These are phyloP conservation scores for Oncorhynchus kisutch DNA, from an alignment of 2,113 vertebrate genomes.

Conservation along the genomic window DNA sequence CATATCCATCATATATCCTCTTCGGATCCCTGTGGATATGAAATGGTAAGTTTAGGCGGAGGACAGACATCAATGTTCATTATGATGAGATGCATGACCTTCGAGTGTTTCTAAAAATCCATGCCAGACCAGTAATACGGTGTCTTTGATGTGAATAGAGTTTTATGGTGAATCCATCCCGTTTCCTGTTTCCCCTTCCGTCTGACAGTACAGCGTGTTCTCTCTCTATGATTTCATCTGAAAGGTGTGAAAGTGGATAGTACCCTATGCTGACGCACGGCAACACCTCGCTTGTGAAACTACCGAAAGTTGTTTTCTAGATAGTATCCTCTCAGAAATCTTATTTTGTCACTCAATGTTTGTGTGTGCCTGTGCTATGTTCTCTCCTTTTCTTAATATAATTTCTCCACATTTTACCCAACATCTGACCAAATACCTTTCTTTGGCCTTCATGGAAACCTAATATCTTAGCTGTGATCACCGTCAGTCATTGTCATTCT, in stretches of 20 bases:
- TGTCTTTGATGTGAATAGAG: background rate
- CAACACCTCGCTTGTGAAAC: no score
- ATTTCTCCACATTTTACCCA: background rate
- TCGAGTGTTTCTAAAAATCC: background rate
- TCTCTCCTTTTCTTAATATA: background rate
- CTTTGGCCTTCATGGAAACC: no score
- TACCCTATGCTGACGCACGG: no score
- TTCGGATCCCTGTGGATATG: background rate
- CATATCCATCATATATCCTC: background rate
- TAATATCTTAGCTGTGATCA: background rate
- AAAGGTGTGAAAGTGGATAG: no score
- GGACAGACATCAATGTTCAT: background rate
- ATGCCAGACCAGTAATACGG: background rate
- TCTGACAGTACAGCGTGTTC: background rate
- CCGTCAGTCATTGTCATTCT: conserved; percentile 1
- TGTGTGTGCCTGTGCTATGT: background rate
- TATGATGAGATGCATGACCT: background rate
- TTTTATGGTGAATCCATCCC: background rate
- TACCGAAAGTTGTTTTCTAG: no score
- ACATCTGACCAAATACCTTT: background rate
- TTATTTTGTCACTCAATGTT: background rate
- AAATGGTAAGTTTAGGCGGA: background rate
- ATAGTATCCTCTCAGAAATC: no score
- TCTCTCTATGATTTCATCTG: background rate
- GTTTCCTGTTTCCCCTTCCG: background rate